Evolutionary conservation across 2,797 vertebrate species (phyloP).

Genomic region (Microchirus variegatus): DNA sequence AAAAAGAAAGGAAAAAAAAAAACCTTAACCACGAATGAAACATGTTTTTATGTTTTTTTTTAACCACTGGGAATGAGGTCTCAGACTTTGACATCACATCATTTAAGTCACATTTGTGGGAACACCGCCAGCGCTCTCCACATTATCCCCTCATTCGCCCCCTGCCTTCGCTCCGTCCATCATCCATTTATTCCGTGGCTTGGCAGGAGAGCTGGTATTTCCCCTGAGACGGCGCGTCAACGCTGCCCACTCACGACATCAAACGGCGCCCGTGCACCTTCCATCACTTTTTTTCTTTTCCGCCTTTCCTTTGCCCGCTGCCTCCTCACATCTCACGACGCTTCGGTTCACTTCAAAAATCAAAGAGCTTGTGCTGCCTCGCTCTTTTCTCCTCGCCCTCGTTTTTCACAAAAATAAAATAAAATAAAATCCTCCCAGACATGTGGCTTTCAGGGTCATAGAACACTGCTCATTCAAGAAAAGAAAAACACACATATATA

Average conservation of each 20-base stretch:
- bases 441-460: conserved; percentile 34
- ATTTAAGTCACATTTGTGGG: conserved; percentile 19
- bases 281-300: conserved; percentile 38
- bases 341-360: conserved; percentile 66
- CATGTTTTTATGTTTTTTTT: too few relatives aligned
- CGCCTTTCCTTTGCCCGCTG: conserved; percentile 55
- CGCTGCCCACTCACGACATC: conserved; percentile 72
- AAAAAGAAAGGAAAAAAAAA: too few relatives aligned
- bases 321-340: conserved; percentile 51
- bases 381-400: conserved; percentile 33
- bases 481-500: conserved; percentile 9
- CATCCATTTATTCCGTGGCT: conserved; percentile 58
- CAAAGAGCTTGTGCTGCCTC: conserved; percentile 42
- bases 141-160: conserved; percentile 5
- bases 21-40: too few relatives aligned
- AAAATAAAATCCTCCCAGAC: conserved; percentile 21
- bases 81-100: too few relatives aligned
- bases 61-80: too few relatives aligned
- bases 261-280: conserved; percentile 53
- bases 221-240: conserved; percentile 65
- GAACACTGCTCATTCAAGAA: conserved; percentile 27
- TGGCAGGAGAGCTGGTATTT: conserved; percentile 62
- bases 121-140: conserved; percentile 16
- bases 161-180: conserved; percentile 30
- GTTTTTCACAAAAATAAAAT: conserved; percentile 18